Evolutionary conservation across 2,797 vertebrate species (phyloP), one percentile per base, ranked within the genome.

Genomic region (Chelon labrosus): DNA sequence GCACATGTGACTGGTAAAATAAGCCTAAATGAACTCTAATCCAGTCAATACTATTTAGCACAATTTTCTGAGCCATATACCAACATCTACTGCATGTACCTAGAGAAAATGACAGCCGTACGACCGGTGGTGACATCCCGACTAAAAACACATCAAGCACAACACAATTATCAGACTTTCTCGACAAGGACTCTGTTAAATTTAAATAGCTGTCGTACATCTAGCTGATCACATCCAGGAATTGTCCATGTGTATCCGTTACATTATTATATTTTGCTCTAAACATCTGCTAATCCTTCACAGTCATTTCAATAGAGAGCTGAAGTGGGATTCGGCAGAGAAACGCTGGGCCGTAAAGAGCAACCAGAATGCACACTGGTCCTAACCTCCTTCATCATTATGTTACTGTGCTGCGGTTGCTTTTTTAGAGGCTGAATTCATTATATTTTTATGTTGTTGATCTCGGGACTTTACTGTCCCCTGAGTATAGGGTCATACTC

Each of bases 401-500:
- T 67, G 73, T 59, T 75, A 55, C 75, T 70, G 62, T 85, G 83
- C 81, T 83, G 70, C 19, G 39, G 75, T 83, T 80, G 77, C 74
- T 22, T 82, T 86, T 84, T 80, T 69, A 59, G 59, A 70, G 51
- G 68, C 72, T 84, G 60, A 70, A 80, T 81, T 88, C 79, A 88
- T 90, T 87, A 86, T 82, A 85, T 76, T 85, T 90, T 91, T 81
- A 89, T 85, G 84, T 77, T 89, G 88, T 88, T 91, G 89, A 92
- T 90, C 88, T 85, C 75, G 53, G 79, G 71, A 85, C 83, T 79
- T 56, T 59, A 54, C 44, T 10, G 42, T 74, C 72, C 75, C 65
- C 68, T 56, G 69, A 75, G 69, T 83, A 77, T 31, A 67, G 63
- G 79, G 85, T 91, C 83, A 82, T 72, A 72, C 84, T 85, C 61